Conservation (phyloP, 2,113 vertebrate species). For the Aleadryas rufinucha region DNA sequence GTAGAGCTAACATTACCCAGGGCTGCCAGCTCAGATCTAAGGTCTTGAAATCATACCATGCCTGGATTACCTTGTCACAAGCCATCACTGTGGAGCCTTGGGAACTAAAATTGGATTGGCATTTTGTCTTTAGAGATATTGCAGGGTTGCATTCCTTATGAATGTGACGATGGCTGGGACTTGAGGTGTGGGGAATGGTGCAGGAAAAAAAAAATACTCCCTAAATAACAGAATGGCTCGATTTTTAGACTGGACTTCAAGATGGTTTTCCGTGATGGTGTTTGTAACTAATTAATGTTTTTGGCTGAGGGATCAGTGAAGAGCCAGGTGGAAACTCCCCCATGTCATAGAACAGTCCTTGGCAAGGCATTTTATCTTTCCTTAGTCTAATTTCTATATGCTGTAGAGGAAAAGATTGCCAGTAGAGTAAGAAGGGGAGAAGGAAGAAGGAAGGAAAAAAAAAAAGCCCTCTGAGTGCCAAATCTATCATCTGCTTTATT, state of each 20-base stretch:
- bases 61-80: slow-evolving; percentile 26
- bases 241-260: background rate
- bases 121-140: background rate
- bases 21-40: background rate
- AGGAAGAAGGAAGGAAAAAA: background rate
- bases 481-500: slow-evolving; percentile 32
- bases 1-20: background rate
- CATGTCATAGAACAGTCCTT: background rate
- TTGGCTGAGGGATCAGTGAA: background rate
- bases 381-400: background rate
- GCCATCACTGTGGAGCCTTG: background rate
- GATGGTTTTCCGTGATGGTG: background rate
- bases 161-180: background rate
- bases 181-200: background rate
- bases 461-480: background rate
- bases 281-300: background rate
- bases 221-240: background rate
- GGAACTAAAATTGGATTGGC: background rate
- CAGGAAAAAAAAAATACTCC: background rate
- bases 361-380: background rate
- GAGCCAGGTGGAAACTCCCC: slow-evolving; percentile 9
- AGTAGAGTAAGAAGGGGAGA: background rate
- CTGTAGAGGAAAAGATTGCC: background rate
- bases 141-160: background rate
- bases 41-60: background rate